Evolutionary conservation across 2,888 invertebrate species (phyloP), one percentile per base, ranked within the genome.

Genomic region (Dione vanillae): DNA sequence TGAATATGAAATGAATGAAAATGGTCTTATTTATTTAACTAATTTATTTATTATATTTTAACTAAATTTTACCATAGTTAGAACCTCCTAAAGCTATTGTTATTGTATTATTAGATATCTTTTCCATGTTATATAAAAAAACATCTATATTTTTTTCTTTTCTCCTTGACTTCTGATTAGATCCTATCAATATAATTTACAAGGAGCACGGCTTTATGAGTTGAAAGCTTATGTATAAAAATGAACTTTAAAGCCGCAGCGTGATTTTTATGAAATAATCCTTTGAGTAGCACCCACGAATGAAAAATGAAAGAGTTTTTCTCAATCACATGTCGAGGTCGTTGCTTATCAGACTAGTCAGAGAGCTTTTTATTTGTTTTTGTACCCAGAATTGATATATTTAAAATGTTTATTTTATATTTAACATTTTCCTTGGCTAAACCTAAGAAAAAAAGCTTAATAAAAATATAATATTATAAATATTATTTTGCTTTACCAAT

Each of bases 311-410:
- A 40, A 41, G 8, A 41, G 16, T 67, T 49, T 59, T 67, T 59
- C 67, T 41, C 37, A 59, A 67, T 51, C 59, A 41, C 20, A 58
- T 59, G 49, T 59, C 10, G 49, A 59, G 59, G 59, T 51, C 59
- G 40, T 49, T 51, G 67, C 67, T 67, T 49, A 35, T 47, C 45
- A 20, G 58, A 37, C 49, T 67, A 41, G 19, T 43, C 67, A 51
- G n/a, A n/a, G 51, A 49, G 47, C 10, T 58, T 20, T 58, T 1
- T 58, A 58, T 41, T 65, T 58, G 58, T 58, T 56, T 37, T 19
- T 59, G 14, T 61, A 41, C 9, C 40, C 35, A 59, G 19, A n/a
- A 16, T 8, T 8, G 35, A 11, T 16, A 12, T 35, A 20, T 9
- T 27, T 40, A 12, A 67, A 3, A 58, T 43, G n/a, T 20, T n/a